These are phyloP conservation scores for Cyrtonyx montezumae DNA, from an alignment of 2,113 vertebrate genomes.

Conservation along the genomic window DNA sequence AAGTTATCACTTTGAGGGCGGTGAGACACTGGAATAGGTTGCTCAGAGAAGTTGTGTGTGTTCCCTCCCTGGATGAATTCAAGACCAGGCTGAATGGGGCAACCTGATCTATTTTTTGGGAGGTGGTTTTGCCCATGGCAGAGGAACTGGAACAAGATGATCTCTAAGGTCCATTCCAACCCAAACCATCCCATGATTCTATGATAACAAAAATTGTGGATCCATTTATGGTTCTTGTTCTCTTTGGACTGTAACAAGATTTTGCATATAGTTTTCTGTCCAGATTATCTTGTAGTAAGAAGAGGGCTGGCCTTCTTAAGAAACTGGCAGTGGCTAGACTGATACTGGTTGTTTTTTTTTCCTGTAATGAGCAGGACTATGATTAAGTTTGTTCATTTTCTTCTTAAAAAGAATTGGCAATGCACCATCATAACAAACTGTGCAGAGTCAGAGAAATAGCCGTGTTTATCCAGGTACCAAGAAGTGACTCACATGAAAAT, in stretches of 20 bases:
- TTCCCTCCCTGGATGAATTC: too few relatives aligned
- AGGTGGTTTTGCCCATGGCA: too few relatives aligned
- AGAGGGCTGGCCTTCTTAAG: not conserved
- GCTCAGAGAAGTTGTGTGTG: too few relatives aligned
- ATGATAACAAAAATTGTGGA: not conserved
- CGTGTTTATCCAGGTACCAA: not conserved
- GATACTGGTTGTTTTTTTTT: not conserved
- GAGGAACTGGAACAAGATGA: too few relatives aligned
- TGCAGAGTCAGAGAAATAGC: not conserved
- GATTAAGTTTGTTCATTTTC: not conserved
- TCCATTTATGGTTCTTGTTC: not conserved
- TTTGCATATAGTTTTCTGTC: not conserved
- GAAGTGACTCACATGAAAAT: not conserved
- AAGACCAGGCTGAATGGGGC: too few relatives aligned
- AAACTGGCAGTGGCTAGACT: not conserved
- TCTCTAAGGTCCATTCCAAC: too few relatives aligned
- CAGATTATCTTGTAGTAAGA: not conserved
- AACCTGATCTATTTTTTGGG: too few relatives aligned
- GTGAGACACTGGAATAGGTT: too few relatives aligned
- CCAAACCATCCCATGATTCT: too few relatives aligned
- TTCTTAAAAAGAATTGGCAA: not conserved
- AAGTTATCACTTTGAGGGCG: too few relatives aligned
- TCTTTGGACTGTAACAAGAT: not conserved
- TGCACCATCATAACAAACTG: accelerated
- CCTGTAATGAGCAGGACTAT: not conserved